These are phyloP conservation scores for Palythoa grandis DNA, from an alignment of 92 coral and sea anemone genomes.

Conservation along the genomic window DNA sequence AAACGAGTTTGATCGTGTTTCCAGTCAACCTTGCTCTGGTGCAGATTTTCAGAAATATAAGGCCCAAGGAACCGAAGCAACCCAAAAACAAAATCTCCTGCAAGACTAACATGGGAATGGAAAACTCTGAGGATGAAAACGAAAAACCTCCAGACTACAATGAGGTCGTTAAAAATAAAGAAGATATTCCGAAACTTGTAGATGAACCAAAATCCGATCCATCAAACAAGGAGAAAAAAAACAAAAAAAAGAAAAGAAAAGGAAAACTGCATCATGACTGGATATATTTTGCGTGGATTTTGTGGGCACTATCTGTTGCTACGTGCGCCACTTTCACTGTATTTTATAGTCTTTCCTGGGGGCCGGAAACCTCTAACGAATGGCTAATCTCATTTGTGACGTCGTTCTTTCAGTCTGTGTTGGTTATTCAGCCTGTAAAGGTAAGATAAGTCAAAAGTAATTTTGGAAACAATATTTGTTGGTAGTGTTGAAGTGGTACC, in stretches of 20 bases:
- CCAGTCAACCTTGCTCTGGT: slow-evolving; percentile 90
- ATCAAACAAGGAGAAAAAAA: background rate
- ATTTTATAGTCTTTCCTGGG: slow-evolving; percentile 90
- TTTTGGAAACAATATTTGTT: too few relatives aligned
- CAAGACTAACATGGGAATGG: slow-evolving; percentile 61
- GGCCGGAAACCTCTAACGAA: slow-evolving; percentile 84
- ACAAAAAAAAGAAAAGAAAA: slow-evolving; percentile 55
- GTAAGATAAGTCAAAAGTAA: background rate
- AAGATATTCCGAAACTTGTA: background rate
- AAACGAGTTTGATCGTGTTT: slow-evolving; percentile 86
- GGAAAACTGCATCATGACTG: slow-evolving; percentile 78
- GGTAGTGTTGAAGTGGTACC: too few relatives aligned
- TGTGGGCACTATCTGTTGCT: slow-evolving; percentile 64
- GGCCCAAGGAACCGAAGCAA: slow-evolving; percentile 61
- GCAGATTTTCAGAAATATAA: slow-evolving; percentile 86
- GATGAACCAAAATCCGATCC: background rate
- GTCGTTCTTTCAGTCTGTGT: slow-evolving; percentile 87
- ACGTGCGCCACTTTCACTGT: slow-evolving; percentile 83
- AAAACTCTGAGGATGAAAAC: slow-evolving; percentile 25
- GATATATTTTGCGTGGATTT: slow-evolving; percentile 80
- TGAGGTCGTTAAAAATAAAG: background rate
- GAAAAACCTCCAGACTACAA: slow-evolving; percentile 4
- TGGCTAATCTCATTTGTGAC: slow-evolving; percentile 90
- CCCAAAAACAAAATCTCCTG: slow-evolving; percentile 41
- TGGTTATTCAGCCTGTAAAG: slow-evolving; percentile 91